Evolutionary conservation across 2,113 vertebrate species (phyloP).

Genomic region (Vicugna pacos): DNA sequence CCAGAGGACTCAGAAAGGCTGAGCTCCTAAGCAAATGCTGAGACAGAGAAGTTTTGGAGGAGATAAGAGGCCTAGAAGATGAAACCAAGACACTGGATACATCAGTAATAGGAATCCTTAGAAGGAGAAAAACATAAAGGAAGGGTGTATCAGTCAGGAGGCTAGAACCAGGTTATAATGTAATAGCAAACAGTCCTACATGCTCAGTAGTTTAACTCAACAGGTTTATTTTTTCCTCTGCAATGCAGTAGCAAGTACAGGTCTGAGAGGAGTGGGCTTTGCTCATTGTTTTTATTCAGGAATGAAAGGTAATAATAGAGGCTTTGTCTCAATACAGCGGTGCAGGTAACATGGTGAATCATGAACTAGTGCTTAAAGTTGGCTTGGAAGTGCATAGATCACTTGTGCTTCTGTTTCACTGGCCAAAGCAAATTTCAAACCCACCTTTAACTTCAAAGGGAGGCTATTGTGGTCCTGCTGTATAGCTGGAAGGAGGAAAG

Average conservation of each 20-base stretch:
- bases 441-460: background rate
- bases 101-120: background rate
- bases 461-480: background rate
- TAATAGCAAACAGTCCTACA: background rate
- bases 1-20: background rate
- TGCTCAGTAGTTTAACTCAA: background rate
- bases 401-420: constrained; percentile 10
- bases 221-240: background rate
- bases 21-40: background rate
- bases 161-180: background rate
- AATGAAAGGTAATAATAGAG: background rate
- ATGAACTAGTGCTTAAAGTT: background rate
- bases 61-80: background rate
- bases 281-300: background rate
- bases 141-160: background rate
- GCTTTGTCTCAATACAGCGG: background rate
- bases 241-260: background rate
- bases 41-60: background rate
- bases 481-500: background rate
- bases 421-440: background rate
- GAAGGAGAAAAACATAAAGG: background rate
- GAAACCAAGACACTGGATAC: background rate
- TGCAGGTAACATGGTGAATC: background rate
- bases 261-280: background rate
- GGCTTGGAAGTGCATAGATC: background rate